Percentiles rank a stretch among this genome's conserved stretches.
Evolutionary conservation across 2,888 invertebrate genomes (phyloP).

Genomic region (Physocephala rufipes): DNA sequence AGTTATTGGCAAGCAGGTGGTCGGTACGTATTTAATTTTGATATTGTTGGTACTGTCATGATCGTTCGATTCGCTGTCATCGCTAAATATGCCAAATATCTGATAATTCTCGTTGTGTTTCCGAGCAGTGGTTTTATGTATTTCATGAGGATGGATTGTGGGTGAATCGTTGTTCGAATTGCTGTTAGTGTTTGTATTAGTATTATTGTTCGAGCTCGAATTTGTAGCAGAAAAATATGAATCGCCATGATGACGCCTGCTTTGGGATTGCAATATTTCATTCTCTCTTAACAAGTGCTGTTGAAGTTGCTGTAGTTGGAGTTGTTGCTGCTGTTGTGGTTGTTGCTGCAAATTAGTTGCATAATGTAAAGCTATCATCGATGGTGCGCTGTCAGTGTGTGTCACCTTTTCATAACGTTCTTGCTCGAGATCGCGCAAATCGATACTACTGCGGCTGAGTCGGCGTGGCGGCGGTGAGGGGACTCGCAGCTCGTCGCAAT

Average conservation of each 20-base stretch:
- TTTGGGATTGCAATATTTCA: slow-evolving; percentile 44
- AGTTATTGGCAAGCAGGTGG: slow-evolving; percentile 59
- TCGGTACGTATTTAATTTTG: slow-evolving; percentile 43
- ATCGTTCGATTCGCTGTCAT: slow-evolving; percentile 59
- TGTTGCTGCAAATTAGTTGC: slow-evolving; percentile 54
- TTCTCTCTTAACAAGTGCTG: neutral
- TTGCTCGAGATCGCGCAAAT: slow-evolving; percentile 65
- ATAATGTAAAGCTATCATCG: slow-evolving; percentile 64
- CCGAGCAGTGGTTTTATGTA: slow-evolving; percentile 36
- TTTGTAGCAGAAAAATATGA: slow-evolving; percentile 34
- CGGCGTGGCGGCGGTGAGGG: slow-evolving; percentile 66
- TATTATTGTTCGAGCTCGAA: slow-evolving; percentile 32
- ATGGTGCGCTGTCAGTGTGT: slow-evolving; percentile 66
- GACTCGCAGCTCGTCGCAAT: slow-evolving; percentile 65
- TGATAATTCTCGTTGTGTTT: slow-evolving; percentile 44
- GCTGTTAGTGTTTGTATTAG: slow-evolving; percentile 32
- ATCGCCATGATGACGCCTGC: slow-evolving; percentile 43
- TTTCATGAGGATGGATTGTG: slow-evolving; percentile 32
- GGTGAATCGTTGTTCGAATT: slow-evolving; percentile 35
- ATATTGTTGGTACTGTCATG: slow-evolving; percentile 51
- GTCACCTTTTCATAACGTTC: slow-evolving; percentile 66
- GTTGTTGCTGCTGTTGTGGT: slow-evolving; percentile 30
- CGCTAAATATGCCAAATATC: slow-evolving; percentile 52
- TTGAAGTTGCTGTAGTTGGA: slow-evolving; percentile 30
- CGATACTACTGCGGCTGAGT: slow-evolving; percentile 66